phyloP scores from a whole-genome alignment of 2,888 invertebrate genomes.

The Ypsolopha sequella region DNA sequence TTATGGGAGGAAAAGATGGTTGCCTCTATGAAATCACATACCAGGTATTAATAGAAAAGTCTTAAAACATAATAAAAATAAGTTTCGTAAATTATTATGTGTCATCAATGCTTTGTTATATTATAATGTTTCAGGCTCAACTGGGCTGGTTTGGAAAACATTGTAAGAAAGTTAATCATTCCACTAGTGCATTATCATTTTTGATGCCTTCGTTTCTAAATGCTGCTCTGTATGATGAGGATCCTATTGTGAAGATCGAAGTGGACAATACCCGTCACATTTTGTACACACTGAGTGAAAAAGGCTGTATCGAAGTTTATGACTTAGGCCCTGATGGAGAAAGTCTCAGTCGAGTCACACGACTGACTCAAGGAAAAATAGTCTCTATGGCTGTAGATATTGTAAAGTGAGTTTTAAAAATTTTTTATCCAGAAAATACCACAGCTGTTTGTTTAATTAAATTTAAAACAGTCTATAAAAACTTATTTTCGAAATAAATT shows the following conservation, averaged over 20 bases:
- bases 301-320: slow-evolving; percentile 89
- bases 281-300: slow-evolving; percentile 90
- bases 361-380: slow-evolving; percentile 79
- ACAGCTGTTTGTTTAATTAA: too few relatives aligned
- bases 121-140: slow-evolving; percentile 76
- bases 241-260: slow-evolving; percentile 88
- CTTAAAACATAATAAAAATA: neutral
- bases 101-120: neutral
- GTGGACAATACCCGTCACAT: slow-evolving; percentile 92
- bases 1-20: slow-evolving; percentile 95
- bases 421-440: too few relatives aligned
- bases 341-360: slow-evolving; percentile 77
- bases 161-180: slow-evolving; percentile 95
- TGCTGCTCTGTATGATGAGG: slow-evolving; percentile 87
- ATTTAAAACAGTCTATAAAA: too few relatives aligned
- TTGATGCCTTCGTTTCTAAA: slow-evolving; percentile 91
- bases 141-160: slow-evolving; percentile 95
- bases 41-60: slow-evolving; percentile 71
- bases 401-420: slow-evolving; percentile 76
- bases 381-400: slow-evolving; percentile 83
- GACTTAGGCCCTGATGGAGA: slow-evolving; percentile 87
- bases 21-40: slow-evolving; percentile 95
- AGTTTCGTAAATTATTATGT: neutral
- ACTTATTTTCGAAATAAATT: too few relatives aligned
- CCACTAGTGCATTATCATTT: slow-evolving; percentile 88